These are phyloP conservation scores for Heterodera schachtii DNA, from an alignment of 1,140 invertebrate species.

Conservation along the genomic window DNA sequence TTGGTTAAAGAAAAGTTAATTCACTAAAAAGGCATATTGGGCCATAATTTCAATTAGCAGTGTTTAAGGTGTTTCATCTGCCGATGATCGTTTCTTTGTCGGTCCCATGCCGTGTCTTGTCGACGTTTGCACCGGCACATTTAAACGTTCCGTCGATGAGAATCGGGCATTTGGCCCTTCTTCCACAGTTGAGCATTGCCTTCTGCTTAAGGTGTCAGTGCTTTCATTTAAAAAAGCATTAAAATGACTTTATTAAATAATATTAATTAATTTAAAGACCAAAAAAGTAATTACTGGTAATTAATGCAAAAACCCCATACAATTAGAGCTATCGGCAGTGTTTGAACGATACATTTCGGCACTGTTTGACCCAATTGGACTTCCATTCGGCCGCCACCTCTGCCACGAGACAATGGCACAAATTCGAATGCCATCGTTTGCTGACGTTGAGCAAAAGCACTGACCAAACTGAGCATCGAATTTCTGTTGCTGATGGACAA, in stretches of 20 bases:
- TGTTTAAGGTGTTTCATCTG: too few relatives aligned
- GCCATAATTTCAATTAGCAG: too few relatives aligned
- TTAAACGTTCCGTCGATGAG: background rate
- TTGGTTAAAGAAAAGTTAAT: too few relatives aligned
- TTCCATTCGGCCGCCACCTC: slow-evolving; percentile 29
- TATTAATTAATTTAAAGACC: background rate
- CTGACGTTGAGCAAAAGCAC: background rate
- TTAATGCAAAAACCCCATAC: background rate
- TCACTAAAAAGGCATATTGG: too few relatives aligned
- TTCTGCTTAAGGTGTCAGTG: slow-evolving; percentile 10
- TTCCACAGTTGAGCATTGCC: slow-evolving; percentile 9
- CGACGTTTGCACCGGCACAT: background rate
- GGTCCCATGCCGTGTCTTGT: background rate
- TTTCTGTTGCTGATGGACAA: background rate
- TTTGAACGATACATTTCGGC: slow-evolving; percentile 19
- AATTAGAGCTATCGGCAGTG: slow-evolving; percentile 14
- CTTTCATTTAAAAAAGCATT: background rate
- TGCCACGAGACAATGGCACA: slow-evolving; percentile 14
- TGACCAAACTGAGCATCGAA: background rate
- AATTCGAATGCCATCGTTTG: slow-evolving; percentile 14
- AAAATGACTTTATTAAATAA: background rate
- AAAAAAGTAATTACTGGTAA: background rate
- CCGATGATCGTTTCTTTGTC: too few relatives aligned
- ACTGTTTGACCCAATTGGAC: slow-evolving; percentile 22
- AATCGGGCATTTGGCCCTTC: background rate